Evolutionary conservation across 2,797 vertebrate genomes (phyloP).

Genomic region (Sebastes glaucus): DNA sequence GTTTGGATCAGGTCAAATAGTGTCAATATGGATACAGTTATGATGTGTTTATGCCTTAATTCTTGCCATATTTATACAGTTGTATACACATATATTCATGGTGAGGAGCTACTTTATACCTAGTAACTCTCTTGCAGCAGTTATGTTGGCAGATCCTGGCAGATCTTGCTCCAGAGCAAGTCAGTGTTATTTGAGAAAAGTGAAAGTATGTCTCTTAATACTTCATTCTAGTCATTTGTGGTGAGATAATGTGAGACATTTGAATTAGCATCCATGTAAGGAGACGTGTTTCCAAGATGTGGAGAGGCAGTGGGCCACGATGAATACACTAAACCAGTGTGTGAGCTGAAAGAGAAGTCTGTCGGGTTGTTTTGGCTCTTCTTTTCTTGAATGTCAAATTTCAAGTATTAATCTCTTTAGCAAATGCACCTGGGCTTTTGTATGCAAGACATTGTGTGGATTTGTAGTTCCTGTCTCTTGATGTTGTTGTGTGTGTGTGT

Average conservation of each 20-base stretch:
- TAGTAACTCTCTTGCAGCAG: background rate
- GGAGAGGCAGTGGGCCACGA: background rate
- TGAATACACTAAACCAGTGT: background rate
- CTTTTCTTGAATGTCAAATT: slow-evolving; percentile 1
- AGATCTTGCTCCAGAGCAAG: background rate
- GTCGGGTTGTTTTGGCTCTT: background rate
- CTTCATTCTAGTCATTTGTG: background rate
- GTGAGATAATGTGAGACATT: background rate
- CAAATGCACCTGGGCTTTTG: slow-evolving; percentile 16
- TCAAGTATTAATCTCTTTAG: slow-evolving; percentile 5
- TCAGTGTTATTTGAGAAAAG: background rate
- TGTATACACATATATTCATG: background rate
- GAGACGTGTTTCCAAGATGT: background rate
- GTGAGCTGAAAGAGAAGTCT: background rate
- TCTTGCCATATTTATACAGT: background rate
- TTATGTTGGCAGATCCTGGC: background rate
- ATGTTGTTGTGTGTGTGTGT: slow-evolving; percentile 6
- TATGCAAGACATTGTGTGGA: background rate
- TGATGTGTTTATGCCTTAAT: background rate
- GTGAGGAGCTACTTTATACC: background rate
- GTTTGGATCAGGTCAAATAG: background rate
- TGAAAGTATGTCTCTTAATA: background rate
- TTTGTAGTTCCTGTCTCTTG: slow-evolving; percentile 3
- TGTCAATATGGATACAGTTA: background rate
- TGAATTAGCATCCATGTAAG: background rate